Evolutionary conservation across 2,888 invertebrate genomes (phyloP).

Genomic region (Magallana nippona): DNA sequence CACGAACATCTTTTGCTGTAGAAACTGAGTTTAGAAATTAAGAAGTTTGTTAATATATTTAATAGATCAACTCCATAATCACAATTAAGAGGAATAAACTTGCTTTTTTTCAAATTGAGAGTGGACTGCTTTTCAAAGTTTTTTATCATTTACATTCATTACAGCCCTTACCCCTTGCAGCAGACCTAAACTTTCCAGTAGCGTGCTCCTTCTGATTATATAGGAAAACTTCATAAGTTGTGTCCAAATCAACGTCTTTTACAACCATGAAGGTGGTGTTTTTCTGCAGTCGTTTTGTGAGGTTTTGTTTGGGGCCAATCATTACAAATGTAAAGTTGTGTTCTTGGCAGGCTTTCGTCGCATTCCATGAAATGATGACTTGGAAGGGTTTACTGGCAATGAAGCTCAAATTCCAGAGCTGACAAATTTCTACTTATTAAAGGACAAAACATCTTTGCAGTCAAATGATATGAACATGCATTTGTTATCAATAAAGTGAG

Average conservation of each 20-base stretch:
- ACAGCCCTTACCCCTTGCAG: not conserved
- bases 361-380: constrained; percentile 13
- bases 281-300: not conserved
- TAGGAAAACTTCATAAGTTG: not conserved
- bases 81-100: no score
- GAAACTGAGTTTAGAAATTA: not conserved
- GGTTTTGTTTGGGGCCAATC: not conserved
- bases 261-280: not conserved
- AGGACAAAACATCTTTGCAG: no score
- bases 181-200: constrained; percentile 6
- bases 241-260: not conserved
- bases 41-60: not conserved
- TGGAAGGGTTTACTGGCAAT: not conserved
- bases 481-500: no score
- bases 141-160: no score
- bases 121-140: no score
- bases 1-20: not conserved
- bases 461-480: no score
- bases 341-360: not conserved
- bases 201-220: not conserved
- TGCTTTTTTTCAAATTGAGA: no score
- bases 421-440: not conserved
- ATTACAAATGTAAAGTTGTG: not conserved
- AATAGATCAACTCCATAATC: no score
- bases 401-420: not conserved